Evolutionary conservation across 2,113 vertebrate species (phyloP).

Genomic region (Chloroceryle aenea): DNA sequence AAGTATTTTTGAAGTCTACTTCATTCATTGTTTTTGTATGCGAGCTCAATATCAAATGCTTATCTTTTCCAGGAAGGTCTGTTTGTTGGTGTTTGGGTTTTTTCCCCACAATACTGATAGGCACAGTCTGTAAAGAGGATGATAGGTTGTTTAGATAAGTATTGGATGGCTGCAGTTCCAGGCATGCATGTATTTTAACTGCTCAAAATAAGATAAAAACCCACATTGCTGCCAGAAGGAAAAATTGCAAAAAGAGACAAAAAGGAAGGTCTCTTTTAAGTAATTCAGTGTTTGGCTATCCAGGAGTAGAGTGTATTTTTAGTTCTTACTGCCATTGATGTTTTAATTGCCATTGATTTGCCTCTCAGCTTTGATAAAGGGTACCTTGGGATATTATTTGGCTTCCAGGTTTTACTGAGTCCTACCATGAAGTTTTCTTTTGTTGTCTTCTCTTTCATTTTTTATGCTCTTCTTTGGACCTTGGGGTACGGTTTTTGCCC

Average conservation of each 20-base stretch:
- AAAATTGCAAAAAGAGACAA: not conserved
- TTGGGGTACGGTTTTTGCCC: not conserved
- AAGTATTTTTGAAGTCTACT: not conserved
- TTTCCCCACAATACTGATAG: not conserved
- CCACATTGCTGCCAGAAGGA: not conserved
- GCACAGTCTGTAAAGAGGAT: not conserved
- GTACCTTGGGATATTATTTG: not conserved
- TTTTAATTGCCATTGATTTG: conserved; percentile 4
- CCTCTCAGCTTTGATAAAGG: not conserved
- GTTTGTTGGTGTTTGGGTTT: not conserved
- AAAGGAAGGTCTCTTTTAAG: not conserved
- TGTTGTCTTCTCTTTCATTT: not conserved
- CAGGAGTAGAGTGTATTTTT: not conserved
- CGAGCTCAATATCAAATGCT: not conserved
- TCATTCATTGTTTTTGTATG: not conserved
- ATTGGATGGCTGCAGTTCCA: not conserved
- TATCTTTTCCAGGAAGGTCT: not conserved
- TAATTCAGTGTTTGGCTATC: not conserved
- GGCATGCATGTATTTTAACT: not conserved
- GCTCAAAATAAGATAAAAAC: not conserved
- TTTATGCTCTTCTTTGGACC: not conserved
- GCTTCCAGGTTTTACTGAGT: not conserved
- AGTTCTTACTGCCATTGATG: not conserved
- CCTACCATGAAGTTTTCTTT: not conserved
- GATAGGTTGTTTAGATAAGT: not conserved